Percentiles rank a stretch among this genome's conserved stretches.
These are phyloP conservation scores for Drosophila oshimai DNA, from an alignment of 1,140 invertebrate genomes.

Conservation along the genomic window DNA sequence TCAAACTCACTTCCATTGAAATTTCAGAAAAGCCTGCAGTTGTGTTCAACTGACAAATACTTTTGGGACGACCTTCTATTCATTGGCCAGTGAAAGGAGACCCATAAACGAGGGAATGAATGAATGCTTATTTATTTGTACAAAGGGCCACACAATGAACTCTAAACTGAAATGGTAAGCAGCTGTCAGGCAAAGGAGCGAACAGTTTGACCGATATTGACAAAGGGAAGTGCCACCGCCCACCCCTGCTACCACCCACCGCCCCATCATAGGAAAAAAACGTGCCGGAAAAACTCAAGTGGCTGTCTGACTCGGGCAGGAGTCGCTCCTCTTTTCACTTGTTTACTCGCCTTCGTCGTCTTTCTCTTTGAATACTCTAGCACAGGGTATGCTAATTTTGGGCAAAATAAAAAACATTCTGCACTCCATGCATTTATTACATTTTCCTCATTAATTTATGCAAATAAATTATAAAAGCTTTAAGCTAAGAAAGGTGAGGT, in stretches of 20 bases:
- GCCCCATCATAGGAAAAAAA: background rate
- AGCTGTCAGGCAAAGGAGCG: slow-evolving; percentile 27
- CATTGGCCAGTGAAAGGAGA: slow-evolving; percentile 14
- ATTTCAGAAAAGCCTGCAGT: background rate
- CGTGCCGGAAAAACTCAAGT: slow-evolving; percentile 36
- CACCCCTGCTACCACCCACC: background rate
- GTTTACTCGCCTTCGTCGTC: slow-evolving; percentile 19
- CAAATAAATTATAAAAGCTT: no score
- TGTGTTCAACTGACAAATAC: slow-evolving; percentile 13
- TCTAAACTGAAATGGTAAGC: slow-evolving; percentile 33
- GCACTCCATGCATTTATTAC: background rate
- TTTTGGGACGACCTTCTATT: slow-evolving; percentile 13
- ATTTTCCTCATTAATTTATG: no score
- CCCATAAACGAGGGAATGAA: slow-evolving; percentile 41
- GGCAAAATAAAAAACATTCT: background rate
- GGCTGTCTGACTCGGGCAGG: slow-evolving; percentile 17
- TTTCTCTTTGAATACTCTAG: slow-evolving; percentile 2
- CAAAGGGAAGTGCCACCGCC: slow-evolving; percentile 37
- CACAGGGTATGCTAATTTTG: background rate
- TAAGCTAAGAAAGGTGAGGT: no score
- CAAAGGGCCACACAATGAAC: slow-evolving; percentile 10
- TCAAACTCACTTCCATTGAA: slow-evolving; percentile 11
- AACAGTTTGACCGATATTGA: slow-evolving; percentile 49
- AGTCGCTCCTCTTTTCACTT: slow-evolving; percentile 35
- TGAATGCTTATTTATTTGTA: slow-evolving; percentile 34